Conservation (phyloP, 2,113 vertebrate species). For the Pithys albifrons region DNA sequence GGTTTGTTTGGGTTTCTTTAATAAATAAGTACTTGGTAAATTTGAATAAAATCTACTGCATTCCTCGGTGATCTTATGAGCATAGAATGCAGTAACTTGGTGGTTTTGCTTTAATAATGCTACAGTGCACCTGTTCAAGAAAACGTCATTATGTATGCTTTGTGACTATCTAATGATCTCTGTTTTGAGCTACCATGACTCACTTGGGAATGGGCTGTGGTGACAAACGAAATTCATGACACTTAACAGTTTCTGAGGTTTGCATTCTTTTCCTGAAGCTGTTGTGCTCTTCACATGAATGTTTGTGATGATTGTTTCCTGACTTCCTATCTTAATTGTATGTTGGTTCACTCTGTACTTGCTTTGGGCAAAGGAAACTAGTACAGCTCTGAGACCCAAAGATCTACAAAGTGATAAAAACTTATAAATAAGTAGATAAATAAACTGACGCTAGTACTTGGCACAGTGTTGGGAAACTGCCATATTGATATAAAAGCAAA, state of each 20-base stretch:
- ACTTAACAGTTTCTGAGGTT: background rate
- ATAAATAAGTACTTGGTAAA: background rate
- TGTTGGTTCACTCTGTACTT: background rate
- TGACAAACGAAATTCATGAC: background rate
- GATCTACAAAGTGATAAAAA: background rate
- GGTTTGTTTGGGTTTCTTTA: background rate
- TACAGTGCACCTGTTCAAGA: background rate
- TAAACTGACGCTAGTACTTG: background rate
- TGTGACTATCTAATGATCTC: background rate
- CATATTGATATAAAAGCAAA: background rate
- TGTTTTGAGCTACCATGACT: slow-evolving; percentile 27
- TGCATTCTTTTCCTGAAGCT: background rate
- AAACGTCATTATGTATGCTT: background rate
- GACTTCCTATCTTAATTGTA: background rate
- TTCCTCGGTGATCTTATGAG: background rate
- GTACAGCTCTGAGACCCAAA: background rate
- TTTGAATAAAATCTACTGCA: background rate
- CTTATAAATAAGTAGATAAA: background rate
- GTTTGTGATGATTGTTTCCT: slow-evolving; percentile 9
- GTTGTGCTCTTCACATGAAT: background rate
- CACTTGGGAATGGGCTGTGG: background rate
- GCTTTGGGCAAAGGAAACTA: slow-evolving; percentile 17
- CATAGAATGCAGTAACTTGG: background rate
- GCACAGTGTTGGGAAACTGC: background rate
- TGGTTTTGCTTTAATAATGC: background rate